Conservation (phyloP, 1,140 invertebrate species). For the Pteromalus puparum region DNA sequence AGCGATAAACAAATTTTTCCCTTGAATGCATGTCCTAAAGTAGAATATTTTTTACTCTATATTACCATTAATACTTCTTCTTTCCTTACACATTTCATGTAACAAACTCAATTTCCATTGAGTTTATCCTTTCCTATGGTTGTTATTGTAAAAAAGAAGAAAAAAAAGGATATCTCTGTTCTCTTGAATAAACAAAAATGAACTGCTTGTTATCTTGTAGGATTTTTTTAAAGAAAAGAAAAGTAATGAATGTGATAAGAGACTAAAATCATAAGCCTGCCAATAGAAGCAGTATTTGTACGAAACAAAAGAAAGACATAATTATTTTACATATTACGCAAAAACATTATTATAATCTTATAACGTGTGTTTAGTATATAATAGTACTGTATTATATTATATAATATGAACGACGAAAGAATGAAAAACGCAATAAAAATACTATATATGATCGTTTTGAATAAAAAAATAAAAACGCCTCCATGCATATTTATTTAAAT, state of each 20-base stretch:
- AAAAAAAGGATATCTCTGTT: not conserved
- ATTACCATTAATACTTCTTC: not conserved
- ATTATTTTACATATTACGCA: constrained; percentile 49
- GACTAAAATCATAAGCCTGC: constrained; percentile 48
- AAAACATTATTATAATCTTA: constrained; percentile 16
- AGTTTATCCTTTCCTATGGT: not conserved
- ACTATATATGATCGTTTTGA: constrained; percentile 48
- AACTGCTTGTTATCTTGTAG: constrained; percentile 19
- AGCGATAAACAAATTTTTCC: not conserved
- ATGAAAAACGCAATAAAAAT: constrained; percentile 45
- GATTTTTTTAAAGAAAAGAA: constrained; percentile 17
- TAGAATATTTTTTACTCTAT: constrained; percentile 13
- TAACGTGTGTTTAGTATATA: constrained; percentile 35
- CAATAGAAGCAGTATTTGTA: constrained; percentile 51
- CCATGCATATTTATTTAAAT: not conserved
- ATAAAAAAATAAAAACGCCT: not conserved
- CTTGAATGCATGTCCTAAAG: not conserved
- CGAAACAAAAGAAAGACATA: constrained; percentile 44
- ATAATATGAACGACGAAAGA: not conserved
- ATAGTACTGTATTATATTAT: constrained; percentile 33
- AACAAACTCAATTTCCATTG: not conserved
- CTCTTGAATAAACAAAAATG: not conserved
- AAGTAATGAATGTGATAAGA: constrained; percentile 46
- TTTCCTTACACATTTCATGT: not conserved
- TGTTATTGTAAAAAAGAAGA: constrained; percentile 40